Conservation (phyloP, 2,888 invertebrate species). For the Polymixis flavicincta region DNA sequence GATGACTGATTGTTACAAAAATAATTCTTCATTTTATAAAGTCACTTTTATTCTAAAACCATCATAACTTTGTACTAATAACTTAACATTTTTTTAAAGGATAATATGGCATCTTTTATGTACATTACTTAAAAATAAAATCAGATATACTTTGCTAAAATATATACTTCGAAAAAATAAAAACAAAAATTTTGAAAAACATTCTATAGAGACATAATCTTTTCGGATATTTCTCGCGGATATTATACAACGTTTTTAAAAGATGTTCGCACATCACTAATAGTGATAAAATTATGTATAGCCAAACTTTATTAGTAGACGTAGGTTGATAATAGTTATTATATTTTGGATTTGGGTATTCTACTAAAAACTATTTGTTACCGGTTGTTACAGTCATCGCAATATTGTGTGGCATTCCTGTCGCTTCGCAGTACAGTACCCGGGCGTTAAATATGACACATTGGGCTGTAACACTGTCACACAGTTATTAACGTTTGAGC, state of each 20-base stretch:
- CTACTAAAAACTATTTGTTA: background rate
- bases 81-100: constrained; percentile 64
- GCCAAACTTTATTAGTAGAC: background rate
- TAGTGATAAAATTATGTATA: background rate
- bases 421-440: background rate
- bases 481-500: too few species aligned
- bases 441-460: background rate
- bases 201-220: constrained; percentile 24
- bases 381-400: background rate
- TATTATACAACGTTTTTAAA: constrained; percentile 18
- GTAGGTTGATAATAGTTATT: background rate
- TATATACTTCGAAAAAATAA: constrained; percentile 42
- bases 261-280: constrained; percentile 7
- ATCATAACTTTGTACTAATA: constrained; percentile 59
- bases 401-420: background rate
- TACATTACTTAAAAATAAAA: constrained; percentile 58
- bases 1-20: background rate
- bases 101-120: constrained; percentile 80
- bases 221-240: constrained; percentile 37
- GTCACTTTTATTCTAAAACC: background rate
- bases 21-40: background rate
- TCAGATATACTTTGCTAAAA: constrained; percentile 47
- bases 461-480: background rate
- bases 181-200: constrained; percentile 45
- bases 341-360: background rate